Evolutionary conservation across 2,888 invertebrate genomes (phyloP).

Genomic region (Chrysina gloriosa): DNA sequence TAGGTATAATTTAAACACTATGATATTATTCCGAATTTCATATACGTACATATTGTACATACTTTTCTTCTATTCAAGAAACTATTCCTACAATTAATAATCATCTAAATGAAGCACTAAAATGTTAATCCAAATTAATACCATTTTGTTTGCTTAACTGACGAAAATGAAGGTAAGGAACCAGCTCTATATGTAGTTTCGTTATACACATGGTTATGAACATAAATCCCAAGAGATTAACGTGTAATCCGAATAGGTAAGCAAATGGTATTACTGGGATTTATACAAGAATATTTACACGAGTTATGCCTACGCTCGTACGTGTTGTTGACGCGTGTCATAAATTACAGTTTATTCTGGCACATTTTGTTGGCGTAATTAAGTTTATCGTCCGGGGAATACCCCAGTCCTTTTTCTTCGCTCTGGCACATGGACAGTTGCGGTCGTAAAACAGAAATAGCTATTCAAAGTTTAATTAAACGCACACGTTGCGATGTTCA

Average conservation of each 20-base stretch:
- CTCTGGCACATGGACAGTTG: background rate
- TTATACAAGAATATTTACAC: background rate
- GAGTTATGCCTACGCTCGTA: background rate
- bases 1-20: too few species aligned
- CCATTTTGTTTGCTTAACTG: too few species aligned
- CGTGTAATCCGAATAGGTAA: conserved; percentile 1
- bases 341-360: conserved; percentile 22
- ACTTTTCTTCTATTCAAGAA: too few species aligned
- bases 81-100: too few species aligned
- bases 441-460: conserved; percentile 23
- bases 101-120: too few species aligned
- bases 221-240: conserved; percentile 1
- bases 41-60: too few species aligned
- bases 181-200: background rate
- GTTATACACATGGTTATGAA: background rate
- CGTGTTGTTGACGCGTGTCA: conserved; percentile 7
- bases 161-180: too few species aligned
- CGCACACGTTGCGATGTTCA: background rate
- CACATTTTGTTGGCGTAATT: conserved; percentile 22
- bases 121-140: too few species aligned
- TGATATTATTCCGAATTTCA: too few species aligned
- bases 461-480: conserved; percentile 27
- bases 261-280: background rate
- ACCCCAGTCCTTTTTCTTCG: background rate
- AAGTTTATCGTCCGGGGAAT: conserved; percentile 26